Percentiles rank a stretch among this genome's conserved stretches.
These are phyloP conservation scores for Icerya purchasi DNA, from an alignment of 2,888 invertebrate species.

Conservation along the genomic window DNA sequence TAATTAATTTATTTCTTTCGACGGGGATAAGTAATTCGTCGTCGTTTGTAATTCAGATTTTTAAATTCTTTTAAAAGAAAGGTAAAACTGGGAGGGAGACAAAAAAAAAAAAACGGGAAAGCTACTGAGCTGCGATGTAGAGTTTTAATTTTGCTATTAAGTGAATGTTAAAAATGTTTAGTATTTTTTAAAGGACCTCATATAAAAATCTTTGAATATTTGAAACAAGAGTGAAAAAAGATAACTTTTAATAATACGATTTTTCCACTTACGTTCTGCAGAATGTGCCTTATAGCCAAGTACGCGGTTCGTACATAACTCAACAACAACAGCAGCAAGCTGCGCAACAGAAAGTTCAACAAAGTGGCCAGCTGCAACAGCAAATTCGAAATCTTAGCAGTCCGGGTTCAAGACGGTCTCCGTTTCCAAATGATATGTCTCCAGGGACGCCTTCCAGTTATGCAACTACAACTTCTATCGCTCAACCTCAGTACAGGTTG, in stretches of 20 bases:
- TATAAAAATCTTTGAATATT: neutral
- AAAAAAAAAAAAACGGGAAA: too few relatives aligned
- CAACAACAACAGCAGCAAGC: slow-evolving; percentile 17
- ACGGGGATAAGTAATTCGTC: too few relatives aligned
- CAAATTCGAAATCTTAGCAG: slow-evolving; percentile 28
- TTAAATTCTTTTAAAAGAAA: too few relatives aligned
- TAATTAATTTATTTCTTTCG: too few relatives aligned
- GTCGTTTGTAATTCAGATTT: too few relatives aligned
- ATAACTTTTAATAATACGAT: too few relatives aligned
- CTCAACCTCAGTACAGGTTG: slow-evolving; percentile 31
- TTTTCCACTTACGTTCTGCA: too few relatives aligned
- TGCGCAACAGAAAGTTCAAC: slow-evolving; percentile 20
- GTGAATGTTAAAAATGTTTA: neutral
- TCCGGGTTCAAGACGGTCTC: slow-evolving; percentile 32
- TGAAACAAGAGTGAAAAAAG: neutral
- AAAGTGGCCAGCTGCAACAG: slow-evolving; percentile 14
- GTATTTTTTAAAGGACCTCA: slow-evolving; percentile 2
- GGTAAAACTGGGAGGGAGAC: too few relatives aligned
- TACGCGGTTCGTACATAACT: slow-evolving; percentile 7
- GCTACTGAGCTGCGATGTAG: neutral
- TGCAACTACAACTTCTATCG: slow-evolving; percentile 23
- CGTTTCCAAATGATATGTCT: slow-evolving; percentile 29
- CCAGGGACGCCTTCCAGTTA: slow-evolving; percentile 23
- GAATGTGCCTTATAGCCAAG: slow-evolving; percentile 4
- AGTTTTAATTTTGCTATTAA: neutral